Evolutionary conservation across 2,113 vertebrate species (phyloP).

Genomic region (Bambusicola thoracicus): DNA sequence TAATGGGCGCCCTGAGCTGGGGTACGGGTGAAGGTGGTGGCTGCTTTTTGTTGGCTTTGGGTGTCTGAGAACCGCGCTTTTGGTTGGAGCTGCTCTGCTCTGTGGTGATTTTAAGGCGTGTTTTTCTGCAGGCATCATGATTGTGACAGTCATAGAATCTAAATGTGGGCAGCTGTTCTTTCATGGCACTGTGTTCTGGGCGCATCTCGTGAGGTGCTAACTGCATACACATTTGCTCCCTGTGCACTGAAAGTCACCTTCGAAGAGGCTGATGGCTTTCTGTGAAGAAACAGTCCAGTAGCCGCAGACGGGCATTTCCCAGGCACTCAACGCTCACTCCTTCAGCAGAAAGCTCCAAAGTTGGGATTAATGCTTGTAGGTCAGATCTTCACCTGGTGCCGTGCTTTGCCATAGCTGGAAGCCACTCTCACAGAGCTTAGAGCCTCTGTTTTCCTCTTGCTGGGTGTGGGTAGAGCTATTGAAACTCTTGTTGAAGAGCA

Average conservation of each 20-base stretch:
- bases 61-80: neutral
- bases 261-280: neutral
- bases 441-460: neutral
- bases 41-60: constrained; percentile 8
- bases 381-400: neutral
- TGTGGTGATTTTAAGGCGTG: rapidly evolving
- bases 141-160: neutral
- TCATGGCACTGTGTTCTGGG: neutral
- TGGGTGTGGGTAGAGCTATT: neutral
- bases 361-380: neutral
- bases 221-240: neutral
- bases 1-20: neutral
- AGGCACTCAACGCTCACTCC: neutral
- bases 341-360: neutral
- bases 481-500: neutral
- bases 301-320: neutral
- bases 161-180: neutral
- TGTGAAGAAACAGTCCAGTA: neutral
- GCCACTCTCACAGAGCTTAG: neutral
- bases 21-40: constrained; percentile 40
- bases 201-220: neutral
- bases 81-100: neutral
- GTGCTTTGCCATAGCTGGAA: neutral
- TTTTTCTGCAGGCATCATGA: rapidly evolving
- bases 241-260: neutral